Base-by-base conservation (phyloP, 2,797 vertebrate species). In the Gallinago nigripennis region DNA sequence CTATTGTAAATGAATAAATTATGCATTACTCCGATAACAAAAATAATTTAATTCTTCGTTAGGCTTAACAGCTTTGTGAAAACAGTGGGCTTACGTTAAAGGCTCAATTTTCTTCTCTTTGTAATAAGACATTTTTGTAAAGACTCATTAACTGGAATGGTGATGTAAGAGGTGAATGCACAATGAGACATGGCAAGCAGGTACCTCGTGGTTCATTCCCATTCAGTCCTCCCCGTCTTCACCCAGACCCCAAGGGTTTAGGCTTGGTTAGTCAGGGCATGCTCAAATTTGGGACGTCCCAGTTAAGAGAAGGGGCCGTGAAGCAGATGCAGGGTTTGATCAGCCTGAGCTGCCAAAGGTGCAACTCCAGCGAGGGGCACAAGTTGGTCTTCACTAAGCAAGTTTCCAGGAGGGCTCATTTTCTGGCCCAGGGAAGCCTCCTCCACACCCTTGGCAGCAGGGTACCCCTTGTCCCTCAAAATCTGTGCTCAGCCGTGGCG, bases 381-480 rank as follows among this genome's bases (percentile, higher is more conserved):
- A 54, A 4, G 16, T 12, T 0, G 0, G 28, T 65, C 16, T 48
- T 15, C 1, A 5, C 15, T 28, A 35, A 69, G 23, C 24, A 56
- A 35, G 20, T 66, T 95, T 75, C 28, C 78, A 33, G 54, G 23
- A 48, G 27, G 5, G 28, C 27, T 53, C 24, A 0, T 39, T 71
- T 9, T 2, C 21, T 21, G 2, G 8, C 30, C 12, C 1, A 4
- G 46, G 54, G 24, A 72, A 73, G 16, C 16, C 20, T 58, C 19
- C 28, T 31, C 24, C 10, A 10, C 19, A 6, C 9, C 27, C 6
- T 15, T n/a, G 16, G 19, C 33, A 35, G 31, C 3, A 25, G 61
- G 39, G 46, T 25, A 43, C 12, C 8, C 23, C 8, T 12, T 15
- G 25, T 37, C 10, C 56, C 35, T 33, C 37, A 11, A 13, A 15